These are phyloP conservation scores for Petrolisthes cinctipes DNA, from an alignment of 2,888 invertebrate species.

Conservation along the genomic window DNA sequence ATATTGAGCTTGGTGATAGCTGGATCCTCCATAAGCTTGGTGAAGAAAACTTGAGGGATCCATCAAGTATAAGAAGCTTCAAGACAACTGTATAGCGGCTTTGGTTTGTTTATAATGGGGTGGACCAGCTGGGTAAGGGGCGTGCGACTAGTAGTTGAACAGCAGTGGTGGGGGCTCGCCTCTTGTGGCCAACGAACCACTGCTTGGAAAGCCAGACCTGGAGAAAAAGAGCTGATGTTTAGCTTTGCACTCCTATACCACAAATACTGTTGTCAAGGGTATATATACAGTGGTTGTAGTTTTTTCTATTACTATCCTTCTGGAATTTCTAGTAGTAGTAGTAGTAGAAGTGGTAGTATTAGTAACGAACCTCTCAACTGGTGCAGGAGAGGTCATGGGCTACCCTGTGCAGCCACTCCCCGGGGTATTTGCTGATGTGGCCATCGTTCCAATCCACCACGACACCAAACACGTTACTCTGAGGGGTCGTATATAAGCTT, in stretches of 20 bases:
- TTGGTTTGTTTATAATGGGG: not conserved
- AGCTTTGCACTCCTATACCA: no score
- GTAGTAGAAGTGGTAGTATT: no score
- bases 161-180: not conserved
- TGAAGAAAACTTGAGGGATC: no score
- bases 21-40: no score
- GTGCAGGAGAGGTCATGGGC: slow-evolving; percentile 29
- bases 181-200: not conserved
- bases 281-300: no score
- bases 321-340: not conserved
- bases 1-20: no score
- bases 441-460: slow-evolving; percentile 56
- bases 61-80: no score
- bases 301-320: no score
- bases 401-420: slow-evolving; percentile 41
- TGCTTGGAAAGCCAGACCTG: not conserved
- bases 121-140: not conserved
- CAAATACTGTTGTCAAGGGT: no score
- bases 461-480: slow-evolving; percentile 44
- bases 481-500: not conserved
- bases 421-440: slow-evolving; percentile 52
- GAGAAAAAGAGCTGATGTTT: not conserved
- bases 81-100: no score
- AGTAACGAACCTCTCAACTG: not conserved
- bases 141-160: not conserved